Base-by-base conservation (phyloP, 2,113 vertebrate species). In the Acrocephalus arundinaceus region DNA sequence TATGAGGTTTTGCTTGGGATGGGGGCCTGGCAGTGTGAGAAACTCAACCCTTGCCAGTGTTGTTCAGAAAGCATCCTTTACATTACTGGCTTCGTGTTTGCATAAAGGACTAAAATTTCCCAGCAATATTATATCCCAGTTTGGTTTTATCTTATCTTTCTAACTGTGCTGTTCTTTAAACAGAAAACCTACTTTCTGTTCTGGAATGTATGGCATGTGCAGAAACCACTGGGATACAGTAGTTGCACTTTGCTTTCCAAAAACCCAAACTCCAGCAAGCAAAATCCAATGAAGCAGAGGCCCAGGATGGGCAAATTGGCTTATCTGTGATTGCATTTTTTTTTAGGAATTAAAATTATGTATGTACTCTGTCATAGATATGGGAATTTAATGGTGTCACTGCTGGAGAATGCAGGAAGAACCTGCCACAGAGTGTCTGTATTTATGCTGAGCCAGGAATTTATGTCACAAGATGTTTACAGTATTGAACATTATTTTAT, bases 381-480 rank as follows among this genome's bases (percentile, higher is more conserved):
- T 6, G 3, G 66, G 19, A 63, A 68, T 89, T 62, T 67, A 48
- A 52, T 87, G 73, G 67, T 94, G 75, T 88, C 87, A 62, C 51
- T 67, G 77, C 84, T 93, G 82, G 91, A 79, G 85, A 90, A 93
- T 67, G 86, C 77, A 77, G 93, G 89, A 95, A 51, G 89, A 91
- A 73, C 46, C 88, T 85, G 93, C 77, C 35, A 45, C 46, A 46
- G 62, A 72, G 84, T 79, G 74, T 88, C 72, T 91, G 74, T 80
- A 75, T 93, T 94, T 96, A 48, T 82, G 90, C 91, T 89, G 87
- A 89, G 92, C 95, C 92, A 96, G 89, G 91, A 96, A 92, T 90
- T 95, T 67, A 35, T 93, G 82, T 95, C 92, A 71, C 81, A 94
- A 93, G 94, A 71, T 72, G 19, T 93, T 96, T 96, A 71, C 88